Evolutionary conservation across 2,113 vertebrate species (phyloP), one percentile per base, ranked within the genome.

Genomic region (Pseudois nayaur): DNA sequence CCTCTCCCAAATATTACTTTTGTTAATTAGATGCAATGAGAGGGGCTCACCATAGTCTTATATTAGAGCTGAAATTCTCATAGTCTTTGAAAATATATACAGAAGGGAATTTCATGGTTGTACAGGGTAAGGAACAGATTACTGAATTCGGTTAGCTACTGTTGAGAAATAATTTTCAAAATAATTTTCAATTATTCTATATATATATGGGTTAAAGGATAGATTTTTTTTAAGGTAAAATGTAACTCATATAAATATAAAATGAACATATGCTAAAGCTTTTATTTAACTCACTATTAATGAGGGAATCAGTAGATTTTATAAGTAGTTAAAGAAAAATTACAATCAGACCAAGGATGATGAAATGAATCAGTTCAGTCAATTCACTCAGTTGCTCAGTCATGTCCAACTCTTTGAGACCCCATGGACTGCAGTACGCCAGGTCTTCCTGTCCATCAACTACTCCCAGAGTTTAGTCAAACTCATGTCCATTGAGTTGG

Each of bases 141-240:
- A 89, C 11, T 86, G 71, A 95, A 85, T 45, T 88, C 36, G 50
- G 48, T 48, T 60, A 95, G 31, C 27, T 90, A 11, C 52, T 87
- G 50, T 94, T 89, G 82, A 64, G 59, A 64, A 92, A 71, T 10
- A 59, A 52, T 54, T 67, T 43, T 89, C 13, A 36, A 88, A 92
- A 84, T 96, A 85, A 89, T 81, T 92, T 91, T 79, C 67, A n/a
- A 36, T 19, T 57, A 78, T 89, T 93, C 14, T 93, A 91, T 82
- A 25, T 92, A 33, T 45, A 33, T 33, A 19, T 60, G n/a, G 84
- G 11, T 76, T 97, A 71, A 95, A 81, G 14, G 29, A 43, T 64
- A 92, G 21, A 31, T n/a, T 52, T 94, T 94, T 88, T 76, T 0
- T 25, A 40, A 52, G 36, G 54, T 57, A 92, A 95, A 94, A 90